Conservation (phyloP, 2,113 vertebrate genomes). For the Psettodes erumei region DNA sequence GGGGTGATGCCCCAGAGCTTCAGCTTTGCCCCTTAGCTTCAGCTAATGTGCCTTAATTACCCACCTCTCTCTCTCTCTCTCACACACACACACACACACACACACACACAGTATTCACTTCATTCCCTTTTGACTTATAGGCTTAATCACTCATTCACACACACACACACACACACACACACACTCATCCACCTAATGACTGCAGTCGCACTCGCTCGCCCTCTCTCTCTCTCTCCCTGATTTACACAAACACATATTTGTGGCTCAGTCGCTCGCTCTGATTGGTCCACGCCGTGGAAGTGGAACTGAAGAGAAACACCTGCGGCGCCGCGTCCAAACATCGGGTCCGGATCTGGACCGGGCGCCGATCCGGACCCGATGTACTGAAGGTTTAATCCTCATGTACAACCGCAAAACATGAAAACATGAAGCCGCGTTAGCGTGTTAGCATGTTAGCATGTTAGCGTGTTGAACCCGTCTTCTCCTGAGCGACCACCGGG, state of each 20-base stretch:
- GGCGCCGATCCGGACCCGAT: no score
- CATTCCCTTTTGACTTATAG: constrained; percentile 45
- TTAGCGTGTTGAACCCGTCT: no score
- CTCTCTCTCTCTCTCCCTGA: constrained; percentile 4
- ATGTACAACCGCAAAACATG: no score
- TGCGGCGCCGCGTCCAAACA: no score
- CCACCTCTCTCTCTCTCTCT: constrained; percentile 40
- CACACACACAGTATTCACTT: constrained; percentile 35
- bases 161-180: constrained; percentile 14
- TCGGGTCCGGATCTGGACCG: no score
- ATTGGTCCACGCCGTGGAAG: no score
- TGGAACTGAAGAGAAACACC: no score
- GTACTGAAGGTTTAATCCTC: no score
- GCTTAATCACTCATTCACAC: constrained; percentile 45
- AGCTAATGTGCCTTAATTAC: constrained; percentile 85
- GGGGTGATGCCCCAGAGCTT: constrained; percentile 69
- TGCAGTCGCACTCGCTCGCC: constrained; percentile 20
- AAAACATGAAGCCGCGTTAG: no score
- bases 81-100: constrained; percentile 1
- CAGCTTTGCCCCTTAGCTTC: no score
- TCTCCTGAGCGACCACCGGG: no score
- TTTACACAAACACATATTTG: constrained; percentile 2
- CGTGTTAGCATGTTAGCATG: no score
- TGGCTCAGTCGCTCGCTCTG: neutral
- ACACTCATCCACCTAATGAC: constrained; percentile 54